Evolutionary conservation across 2,888 invertebrate species (phyloP).

Genomic region (Parnassius orleans): DNA sequence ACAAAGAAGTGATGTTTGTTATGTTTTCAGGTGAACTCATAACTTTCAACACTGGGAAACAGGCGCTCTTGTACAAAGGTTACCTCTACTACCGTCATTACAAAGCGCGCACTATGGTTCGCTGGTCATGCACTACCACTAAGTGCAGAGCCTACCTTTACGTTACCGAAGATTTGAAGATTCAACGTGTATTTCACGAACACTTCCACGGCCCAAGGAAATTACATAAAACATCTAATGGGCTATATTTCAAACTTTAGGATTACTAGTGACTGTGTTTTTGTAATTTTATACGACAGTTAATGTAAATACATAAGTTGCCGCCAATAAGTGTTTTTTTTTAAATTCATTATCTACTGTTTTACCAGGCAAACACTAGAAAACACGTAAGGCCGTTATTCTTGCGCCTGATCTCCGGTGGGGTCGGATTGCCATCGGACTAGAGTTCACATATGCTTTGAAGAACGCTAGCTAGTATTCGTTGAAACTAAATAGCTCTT

Average conservation of each 20-base stretch:
- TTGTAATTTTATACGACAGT: neutral
- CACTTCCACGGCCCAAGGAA: slow-evolving; percentile 25
- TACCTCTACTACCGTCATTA: slow-evolving; percentile 39
- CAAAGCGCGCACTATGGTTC: slow-evolving; percentile 25
- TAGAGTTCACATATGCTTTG: no score
- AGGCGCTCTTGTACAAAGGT: slow-evolving; percentile 31
- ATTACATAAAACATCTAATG: slow-evolving; percentile 10
- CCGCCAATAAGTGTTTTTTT: no score
- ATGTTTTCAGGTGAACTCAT: slow-evolving; percentile 25
- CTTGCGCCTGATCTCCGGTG: no score
- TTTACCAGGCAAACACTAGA: no score
- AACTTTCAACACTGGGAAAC: slow-evolving; percentile 23
- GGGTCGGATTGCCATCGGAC: no score
- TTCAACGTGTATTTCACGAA: slow-evolving; percentile 1
- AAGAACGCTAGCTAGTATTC: no score
- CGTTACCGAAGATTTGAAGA: slow-evolving; percentile 10
- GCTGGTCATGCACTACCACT: slow-evolving; percentile 43
- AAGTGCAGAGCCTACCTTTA: slow-evolving; percentile 29
- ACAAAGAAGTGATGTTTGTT: neutral
- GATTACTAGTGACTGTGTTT: neutral
- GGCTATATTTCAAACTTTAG: slow-evolving; percentile 26
- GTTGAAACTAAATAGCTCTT: no score
- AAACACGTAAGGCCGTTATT: no score
- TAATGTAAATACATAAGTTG: neutral
- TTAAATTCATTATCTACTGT: no score